Evolutionary conservation across 2,888 invertebrate species (phyloP).

Genomic region (Drosophila melanocephala): DNA sequence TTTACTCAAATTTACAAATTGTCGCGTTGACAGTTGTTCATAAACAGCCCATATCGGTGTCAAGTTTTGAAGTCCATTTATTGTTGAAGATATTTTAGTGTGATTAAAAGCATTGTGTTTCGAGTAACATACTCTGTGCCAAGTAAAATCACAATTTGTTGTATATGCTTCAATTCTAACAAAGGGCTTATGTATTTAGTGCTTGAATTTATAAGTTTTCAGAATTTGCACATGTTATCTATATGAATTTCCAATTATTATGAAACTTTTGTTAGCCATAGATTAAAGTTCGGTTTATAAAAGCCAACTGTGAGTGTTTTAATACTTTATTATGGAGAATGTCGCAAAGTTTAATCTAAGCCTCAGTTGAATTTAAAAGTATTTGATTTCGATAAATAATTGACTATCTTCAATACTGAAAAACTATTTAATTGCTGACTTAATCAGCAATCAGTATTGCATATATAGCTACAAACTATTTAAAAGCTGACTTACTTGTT

Average conservation of each 20-base stretch:
- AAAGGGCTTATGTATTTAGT: background rate
- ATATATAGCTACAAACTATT: background rate
- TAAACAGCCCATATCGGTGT: background rate
- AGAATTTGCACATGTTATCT: background rate
- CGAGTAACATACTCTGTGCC: background rate
- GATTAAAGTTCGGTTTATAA: background rate
- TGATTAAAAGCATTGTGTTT: background rate
- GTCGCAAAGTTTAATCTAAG: background rate
- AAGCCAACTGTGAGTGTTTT: background rate
- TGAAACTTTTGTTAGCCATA: background rate
- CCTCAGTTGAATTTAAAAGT: background rate
- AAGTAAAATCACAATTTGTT: background rate
- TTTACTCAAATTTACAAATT: conserved; percentile 18
- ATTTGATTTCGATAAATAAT: background rate
- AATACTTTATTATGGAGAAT: background rate
- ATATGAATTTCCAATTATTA: background rate
- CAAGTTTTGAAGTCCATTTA: background rate
- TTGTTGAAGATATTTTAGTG: background rate
- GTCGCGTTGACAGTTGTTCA: background rate
- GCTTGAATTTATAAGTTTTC: background rate
- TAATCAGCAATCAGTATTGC: background rate
- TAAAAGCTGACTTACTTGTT: background rate
- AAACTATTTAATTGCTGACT: background rate
- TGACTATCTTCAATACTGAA: background rate
- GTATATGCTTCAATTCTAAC: background rate